Evolutionary conservation across 2,888 invertebrate species (phyloP).

Genomic region (Dicranocentrus wangi): DNA sequence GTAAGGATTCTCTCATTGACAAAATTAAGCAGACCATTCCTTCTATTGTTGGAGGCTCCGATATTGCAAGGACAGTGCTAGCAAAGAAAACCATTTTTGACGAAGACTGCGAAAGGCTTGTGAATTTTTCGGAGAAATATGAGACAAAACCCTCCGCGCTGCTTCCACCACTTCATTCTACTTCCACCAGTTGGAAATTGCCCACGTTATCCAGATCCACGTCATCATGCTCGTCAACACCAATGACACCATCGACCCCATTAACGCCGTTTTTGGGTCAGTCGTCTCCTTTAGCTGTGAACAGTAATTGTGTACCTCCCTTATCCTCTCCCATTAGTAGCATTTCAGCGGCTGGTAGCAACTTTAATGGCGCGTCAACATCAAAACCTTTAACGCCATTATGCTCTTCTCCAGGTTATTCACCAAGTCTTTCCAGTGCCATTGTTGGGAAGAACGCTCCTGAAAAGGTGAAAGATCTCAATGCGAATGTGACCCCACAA

Average conservation of each 20-base stretch:
- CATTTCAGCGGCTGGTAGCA: conserved; percentile 33
- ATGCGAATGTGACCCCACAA: conserved; percentile 61
- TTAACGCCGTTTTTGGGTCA: conserved; percentile 44
- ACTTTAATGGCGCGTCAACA: conserved; percentile 42
- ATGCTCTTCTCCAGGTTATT: conserved; percentile 36
- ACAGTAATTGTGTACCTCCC: conserved; percentile 61
- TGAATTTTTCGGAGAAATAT: conserved; percentile 89
- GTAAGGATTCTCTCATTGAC: conserved; percentile 55
- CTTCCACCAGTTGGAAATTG: conserved; percentile 66
- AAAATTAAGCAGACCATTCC: conserved; percentile 64
- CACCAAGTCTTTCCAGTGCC: conserved; percentile 60
- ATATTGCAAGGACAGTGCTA: conserved; percentile 92
- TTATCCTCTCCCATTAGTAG: conserved; percentile 57
- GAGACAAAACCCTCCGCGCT: conserved; percentile 76
- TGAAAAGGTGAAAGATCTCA: conserved; percentile 69
- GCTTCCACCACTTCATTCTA: no score
- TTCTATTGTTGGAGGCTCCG: conserved; percentile 80
- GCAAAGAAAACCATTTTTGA: conserved; percentile 96
- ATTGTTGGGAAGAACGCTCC: conserved; percentile 62
- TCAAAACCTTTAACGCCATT: conserved; percentile 39
- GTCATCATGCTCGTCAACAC: conserved; percentile 42
- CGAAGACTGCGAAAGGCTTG: conserved; percentile 93
- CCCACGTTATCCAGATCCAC: conserved; percentile 66
- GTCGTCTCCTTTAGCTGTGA: conserved; percentile 32
- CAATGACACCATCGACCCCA: conserved; percentile 47